These are phyloP conservation scores for Idaea dimidiata DNA, from an alignment of 2,888 invertebrate genomes.

Conservation along the genomic window DNA sequence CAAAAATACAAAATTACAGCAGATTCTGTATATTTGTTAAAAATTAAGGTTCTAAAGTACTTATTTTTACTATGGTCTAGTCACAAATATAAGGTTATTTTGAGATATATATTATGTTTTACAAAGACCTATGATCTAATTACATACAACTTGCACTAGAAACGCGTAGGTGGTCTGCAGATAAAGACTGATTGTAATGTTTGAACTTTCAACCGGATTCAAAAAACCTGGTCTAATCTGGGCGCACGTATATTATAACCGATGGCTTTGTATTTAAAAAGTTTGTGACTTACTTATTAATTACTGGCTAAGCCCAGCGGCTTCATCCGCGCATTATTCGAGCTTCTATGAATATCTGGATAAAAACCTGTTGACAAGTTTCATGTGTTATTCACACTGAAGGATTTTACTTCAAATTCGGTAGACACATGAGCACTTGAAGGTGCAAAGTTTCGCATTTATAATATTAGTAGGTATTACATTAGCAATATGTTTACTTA, in stretches of 20 bases:
- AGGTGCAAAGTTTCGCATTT: constrained; percentile 1
- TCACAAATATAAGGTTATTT: constrained; percentile 39
- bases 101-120: background rate
- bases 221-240: background rate
- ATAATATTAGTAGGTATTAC: constrained; percentile 17
- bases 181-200: constrained; percentile 27
- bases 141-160: background rate
- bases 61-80: constrained; percentile 58
- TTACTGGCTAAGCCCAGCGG: background rate
- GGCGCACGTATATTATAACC: background rate
- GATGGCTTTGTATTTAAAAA: background rate
- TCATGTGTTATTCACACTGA: background rate
- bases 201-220: constrained; percentile 23
- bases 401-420: too few species aligned
- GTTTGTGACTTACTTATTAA: background rate
- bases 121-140: background rate
- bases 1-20: constrained; percentile 43
- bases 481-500: constrained; percentile 9
- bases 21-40: constrained; percentile 25
- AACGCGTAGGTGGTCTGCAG: constrained; percentile 18
- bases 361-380: background rate
- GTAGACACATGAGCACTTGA: background rate
- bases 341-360: background rate
- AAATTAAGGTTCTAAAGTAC: constrained; percentile 44
- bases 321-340: background rate